Conservation (phyloP, 2,113 vertebrate genomes). For the Pithys albifrons region DNA sequence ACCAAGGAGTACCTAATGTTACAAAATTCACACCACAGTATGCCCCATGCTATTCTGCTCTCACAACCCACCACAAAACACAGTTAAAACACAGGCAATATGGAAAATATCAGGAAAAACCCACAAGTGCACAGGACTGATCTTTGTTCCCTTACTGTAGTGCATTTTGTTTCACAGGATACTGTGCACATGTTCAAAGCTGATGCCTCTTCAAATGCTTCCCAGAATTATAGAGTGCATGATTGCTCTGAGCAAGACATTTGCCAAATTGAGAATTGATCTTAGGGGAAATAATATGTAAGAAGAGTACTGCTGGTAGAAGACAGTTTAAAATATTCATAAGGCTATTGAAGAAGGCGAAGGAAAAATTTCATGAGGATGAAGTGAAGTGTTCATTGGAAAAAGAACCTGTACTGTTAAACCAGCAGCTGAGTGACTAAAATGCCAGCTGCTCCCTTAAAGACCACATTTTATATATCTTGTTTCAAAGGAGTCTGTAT, state of each 20-base stretch:
- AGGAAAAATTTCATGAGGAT: neutral
- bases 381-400: neutral
- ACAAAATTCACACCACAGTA: neutral
- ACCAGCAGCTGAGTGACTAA: neutral
- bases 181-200: neutral
- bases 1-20: neutral
- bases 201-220: neutral
- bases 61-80: neutral
- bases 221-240: neutral
- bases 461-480: neutral
- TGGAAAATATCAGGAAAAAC: neutral
- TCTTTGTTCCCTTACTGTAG: neutral
- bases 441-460: neutral
- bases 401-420: neutral
- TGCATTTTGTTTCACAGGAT: neutral
- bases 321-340: constrained; percentile 27
- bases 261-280: neutral
- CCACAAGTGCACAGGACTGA: neutral
- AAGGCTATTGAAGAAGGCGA: neutral
- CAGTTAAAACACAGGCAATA: neutral
- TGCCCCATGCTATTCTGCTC: neutral
- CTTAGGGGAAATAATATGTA: neutral
- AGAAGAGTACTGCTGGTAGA: neutral
- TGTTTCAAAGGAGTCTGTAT: neutral
- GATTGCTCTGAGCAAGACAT: neutral